A percentile compares a stretch with the other conserved stretches of the same genome.
These are phyloP conservation scores for Sebastes hubbsi DNA, from an alignment of 2,797 vertebrate genomes.

Conservation along the genomic window DNA sequence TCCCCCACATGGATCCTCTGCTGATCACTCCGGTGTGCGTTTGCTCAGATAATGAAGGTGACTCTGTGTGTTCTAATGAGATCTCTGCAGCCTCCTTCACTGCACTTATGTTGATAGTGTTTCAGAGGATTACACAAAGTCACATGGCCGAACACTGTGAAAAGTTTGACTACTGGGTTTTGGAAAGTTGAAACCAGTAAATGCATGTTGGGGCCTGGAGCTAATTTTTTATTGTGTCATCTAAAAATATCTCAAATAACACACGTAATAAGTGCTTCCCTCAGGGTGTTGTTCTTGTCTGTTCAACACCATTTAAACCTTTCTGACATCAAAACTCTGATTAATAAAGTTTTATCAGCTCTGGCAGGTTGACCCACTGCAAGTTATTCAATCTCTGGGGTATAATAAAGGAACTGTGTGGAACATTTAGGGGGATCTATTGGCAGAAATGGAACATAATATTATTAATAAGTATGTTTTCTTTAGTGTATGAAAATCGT, in stretches of 20 bases:
- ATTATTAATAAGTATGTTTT: no score
- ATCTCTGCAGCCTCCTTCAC: slow-evolving; percentile 1
- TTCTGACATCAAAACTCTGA: background rate
- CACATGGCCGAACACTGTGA: background rate
- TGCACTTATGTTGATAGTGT: slow-evolving; percentile 3
- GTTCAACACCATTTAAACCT: background rate
- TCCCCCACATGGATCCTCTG: slow-evolving; percentile 54
- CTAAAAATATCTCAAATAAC: background rate
- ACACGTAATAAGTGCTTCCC: background rate
- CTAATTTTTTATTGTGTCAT: background rate
- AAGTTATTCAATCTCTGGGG: background rate
- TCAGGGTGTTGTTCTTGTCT: background rate
- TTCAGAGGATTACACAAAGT: background rate
- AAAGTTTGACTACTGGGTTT: background rate
- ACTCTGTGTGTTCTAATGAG: slow-evolving; percentile 32
- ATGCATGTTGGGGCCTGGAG: background rate
- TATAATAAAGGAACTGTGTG: background rate
- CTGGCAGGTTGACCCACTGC: background rate
- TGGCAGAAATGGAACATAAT: no score
- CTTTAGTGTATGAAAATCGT: no score
- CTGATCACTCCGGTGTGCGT: slow-evolving; percentile 18
- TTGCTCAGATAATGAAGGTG: slow-evolving; percentile 39
- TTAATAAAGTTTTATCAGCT: background rate
- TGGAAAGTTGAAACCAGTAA: background rate
- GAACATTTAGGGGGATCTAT: no score